Conservation (phyloP, 2,797 vertebrate genomes). For the Spinibarbus caldwelli region DNA sequence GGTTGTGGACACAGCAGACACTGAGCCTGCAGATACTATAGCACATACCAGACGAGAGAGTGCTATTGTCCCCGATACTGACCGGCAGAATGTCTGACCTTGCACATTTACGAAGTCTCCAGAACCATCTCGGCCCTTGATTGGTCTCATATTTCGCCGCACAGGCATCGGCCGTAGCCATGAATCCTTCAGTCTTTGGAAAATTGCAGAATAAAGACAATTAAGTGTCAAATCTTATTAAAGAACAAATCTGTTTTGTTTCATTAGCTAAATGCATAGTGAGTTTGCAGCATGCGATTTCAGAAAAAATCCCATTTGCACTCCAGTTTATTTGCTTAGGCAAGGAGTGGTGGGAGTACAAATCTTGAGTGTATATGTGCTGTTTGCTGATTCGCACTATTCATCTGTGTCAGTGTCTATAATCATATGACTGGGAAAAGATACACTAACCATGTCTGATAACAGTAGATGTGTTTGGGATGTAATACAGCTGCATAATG, state of each 20-base stretch:
- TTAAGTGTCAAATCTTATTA: constrained; percentile 74
- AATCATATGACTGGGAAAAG: background rate
- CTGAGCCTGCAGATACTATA: constrained; percentile 42
- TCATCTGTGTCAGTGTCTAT: constrained; percentile 1
- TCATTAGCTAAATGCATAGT: constrained; percentile 53
- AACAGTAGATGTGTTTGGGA: background rate
- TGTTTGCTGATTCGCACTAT: constrained; percentile 23
- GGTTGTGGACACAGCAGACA: constrained; percentile 30
- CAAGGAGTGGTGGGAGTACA: background rate
- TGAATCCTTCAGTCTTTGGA: constrained; percentile 63
- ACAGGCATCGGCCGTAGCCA: constrained; percentile 67
- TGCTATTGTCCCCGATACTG: constrained; percentile 52
- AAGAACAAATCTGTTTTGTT: constrained; percentile 68
- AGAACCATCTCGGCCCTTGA: constrained; percentile 68
- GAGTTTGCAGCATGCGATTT: constrained; percentile 31
- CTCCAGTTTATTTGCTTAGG: constrained; percentile 28
- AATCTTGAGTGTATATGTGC: constrained; percentile 22
- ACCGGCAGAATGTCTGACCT: constrained; percentile 71
- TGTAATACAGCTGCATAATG: background rate
- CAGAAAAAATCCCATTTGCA: constrained; percentile 28
- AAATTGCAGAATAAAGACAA: constrained; percentile 74
- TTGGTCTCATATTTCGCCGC: constrained; percentile 78
- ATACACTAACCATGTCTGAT: background rate
- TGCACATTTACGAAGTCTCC: constrained; percentile 74
- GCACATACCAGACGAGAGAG: constrained; percentile 43